Evolutionary conservation across 1,140 invertebrate genomes (phyloP).

Genomic region (Zaprionus tsacasi): DNA sequence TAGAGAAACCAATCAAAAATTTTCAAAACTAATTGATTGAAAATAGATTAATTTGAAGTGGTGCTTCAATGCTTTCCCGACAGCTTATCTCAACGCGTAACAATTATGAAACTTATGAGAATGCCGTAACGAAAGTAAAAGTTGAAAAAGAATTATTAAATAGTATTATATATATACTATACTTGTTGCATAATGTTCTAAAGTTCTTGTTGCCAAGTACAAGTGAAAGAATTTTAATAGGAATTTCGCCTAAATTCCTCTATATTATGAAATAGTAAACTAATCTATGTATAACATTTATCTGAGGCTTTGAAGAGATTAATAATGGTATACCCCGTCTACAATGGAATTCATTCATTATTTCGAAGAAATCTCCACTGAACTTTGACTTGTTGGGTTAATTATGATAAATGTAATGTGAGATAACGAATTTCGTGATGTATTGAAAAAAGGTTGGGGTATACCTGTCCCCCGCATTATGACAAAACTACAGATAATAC

Average conservation of each 20-base stretch:
- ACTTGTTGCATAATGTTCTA: background rate
- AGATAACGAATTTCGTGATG: constrained; percentile 33
- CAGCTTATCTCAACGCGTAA: constrained; percentile 16
- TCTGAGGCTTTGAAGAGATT: background rate
- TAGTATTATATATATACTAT: no score
- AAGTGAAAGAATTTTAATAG: no score
- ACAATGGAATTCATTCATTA: constrained; percentile 5
- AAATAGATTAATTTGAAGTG: constrained; percentile 16
- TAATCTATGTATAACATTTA: background rate
- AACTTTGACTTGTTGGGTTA: constrained; percentile 31
- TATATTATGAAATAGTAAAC: background rate
- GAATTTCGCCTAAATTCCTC: background rate
- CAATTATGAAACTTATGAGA: background rate
- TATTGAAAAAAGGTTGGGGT: constrained; percentile 22
- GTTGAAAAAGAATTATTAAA: no score
- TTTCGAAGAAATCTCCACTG: constrained; percentile 2
- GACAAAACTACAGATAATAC: constrained; percentile 6
- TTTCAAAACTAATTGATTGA: constrained; percentile 33
- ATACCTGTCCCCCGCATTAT: constrained; percentile 20
- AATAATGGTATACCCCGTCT: background rate
- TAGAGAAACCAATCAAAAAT: constrained; percentile 3
- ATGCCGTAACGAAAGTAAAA: background rate
- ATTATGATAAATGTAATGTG: constrained; percentile 11
- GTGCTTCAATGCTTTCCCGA: background rate
- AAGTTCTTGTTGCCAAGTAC: background rate